Conservation (phyloP, 2,888 invertebrate species). For the Diaphora mendica region DNA sequence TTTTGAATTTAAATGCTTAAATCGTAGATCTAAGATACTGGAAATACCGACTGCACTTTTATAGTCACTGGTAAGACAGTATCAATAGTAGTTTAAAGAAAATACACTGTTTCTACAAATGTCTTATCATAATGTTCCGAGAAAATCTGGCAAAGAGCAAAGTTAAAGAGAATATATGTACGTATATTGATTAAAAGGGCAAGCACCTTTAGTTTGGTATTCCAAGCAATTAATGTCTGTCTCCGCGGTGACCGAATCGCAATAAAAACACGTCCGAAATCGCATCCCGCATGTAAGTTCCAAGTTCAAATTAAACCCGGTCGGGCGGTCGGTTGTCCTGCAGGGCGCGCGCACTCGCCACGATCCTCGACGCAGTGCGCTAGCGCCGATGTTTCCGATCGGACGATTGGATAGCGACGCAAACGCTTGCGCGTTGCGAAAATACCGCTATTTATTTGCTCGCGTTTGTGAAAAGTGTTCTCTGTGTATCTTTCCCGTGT, state of each 20-base stretch:
- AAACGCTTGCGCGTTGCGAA: conserved; percentile 64
- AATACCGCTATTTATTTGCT: conserved; percentile 56
- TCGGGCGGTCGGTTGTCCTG: conserved; percentile 56
- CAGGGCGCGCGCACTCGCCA: conserved; percentile 45
- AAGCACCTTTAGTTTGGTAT: conserved; percentile 66
- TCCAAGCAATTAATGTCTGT: conserved; percentile 68
- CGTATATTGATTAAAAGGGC: conserved; percentile 53
- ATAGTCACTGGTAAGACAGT: neutral
- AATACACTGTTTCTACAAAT: neutral
- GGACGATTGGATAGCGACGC: conserved; percentile 71
- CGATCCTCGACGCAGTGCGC: conserved; percentile 66
- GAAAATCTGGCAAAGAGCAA: neutral
- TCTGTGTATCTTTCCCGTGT: conserved; percentile 52
- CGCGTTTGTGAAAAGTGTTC: conserved; percentile 48
- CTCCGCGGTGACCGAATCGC: conserved; percentile 62
- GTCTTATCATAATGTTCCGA: neutral
- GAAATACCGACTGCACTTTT: neutral
- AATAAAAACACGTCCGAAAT: conserved; percentile 74
- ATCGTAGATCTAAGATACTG: conserved; percentile 34
- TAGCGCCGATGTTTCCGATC: conserved; percentile 74
- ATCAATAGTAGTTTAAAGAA: neutral
- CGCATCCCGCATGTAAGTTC: conserved; percentile 70
- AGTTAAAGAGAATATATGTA: neutral
- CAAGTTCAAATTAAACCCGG: conserved; percentile 76
- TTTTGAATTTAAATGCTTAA: conserved; percentile 54